Base-by-base conservation (phyloP, 2,797 vertebrate species). In the Pelochelys cantorii region DNA sequence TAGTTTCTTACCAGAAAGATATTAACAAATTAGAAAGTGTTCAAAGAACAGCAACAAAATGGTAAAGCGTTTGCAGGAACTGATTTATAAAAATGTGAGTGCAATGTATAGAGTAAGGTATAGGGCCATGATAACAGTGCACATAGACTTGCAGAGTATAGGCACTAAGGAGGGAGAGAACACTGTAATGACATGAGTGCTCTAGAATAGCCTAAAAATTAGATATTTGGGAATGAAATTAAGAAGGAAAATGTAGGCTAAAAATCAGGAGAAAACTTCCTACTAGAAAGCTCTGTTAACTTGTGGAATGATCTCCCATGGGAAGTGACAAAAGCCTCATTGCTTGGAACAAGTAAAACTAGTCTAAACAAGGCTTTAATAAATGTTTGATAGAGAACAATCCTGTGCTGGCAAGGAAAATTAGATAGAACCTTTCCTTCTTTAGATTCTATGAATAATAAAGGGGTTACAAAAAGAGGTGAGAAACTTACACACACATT, bases 301-400 rank as follows among this genome's bases (percentile, higher is more conserved):
- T 85, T 80, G 22, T 60, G 65, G 81, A 88, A 54, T 89, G 79
- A 56, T 92, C 1, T 93, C 86, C 65, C 83, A 77, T 10, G 77
- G 84, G 88, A 93, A 94, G 81, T 60, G 88, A 90, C 89, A 93
- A 79, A 92, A 95, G 81, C 31, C 59, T 90, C 2, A 0, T 83
- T 90, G 68, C 93, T 94, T 90, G 88, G 79, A 95, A 42, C 77
- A 54, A 77, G 48, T 42, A 79, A 83, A 93, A 84, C 77, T 90
- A 87, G 90, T 93, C 93, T 95, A 94, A 97, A 93, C 85, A 91
- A 87, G 83, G 52, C 17, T 8, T 17, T 90, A 96, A 95, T 75
- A 92, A 95, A 94, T 89, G 81, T 60, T 96, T 86, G 86, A 74
- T 94, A 84, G 74, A 94, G 85, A 94, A 7, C 2, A 91, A 87